Conservation (phyloP, 2,797 vertebrate species). For the Micropoecilia bifurca region DNA sequence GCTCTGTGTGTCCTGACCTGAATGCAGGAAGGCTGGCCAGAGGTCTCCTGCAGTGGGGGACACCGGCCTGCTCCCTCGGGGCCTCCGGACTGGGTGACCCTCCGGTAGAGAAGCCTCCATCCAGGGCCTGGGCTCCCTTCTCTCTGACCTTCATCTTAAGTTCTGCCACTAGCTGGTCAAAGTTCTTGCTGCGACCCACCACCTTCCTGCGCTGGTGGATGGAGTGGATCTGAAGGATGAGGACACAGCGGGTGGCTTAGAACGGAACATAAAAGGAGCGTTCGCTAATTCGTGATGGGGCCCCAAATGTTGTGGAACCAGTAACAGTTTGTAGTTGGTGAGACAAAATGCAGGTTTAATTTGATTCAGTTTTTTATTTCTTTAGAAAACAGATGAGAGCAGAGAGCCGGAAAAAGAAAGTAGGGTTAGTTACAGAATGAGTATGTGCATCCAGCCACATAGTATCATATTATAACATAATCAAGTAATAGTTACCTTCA, state of each 20-base stretch:
- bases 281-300: too few species aligned
- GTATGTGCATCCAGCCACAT: background rate
- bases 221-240: conserved; percentile 87
- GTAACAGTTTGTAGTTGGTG: background rate
- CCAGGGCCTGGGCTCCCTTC: conserved; percentile 71
- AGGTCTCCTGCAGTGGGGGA: conserved; percentile 79
- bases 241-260: background rate
- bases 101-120: conserved; percentile 63
- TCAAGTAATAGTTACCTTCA: too few species aligned
- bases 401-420: background rate
- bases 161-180: conserved; percentile 92
- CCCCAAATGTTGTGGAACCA: too few species aligned
- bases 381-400: background rate
- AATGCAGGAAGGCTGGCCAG: conserved; percentile 84
- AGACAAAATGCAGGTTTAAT: background rate
- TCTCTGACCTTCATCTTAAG: conserved; percentile 91
- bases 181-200: conserved; percentile 89
- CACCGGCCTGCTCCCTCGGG: conserved; percentile 59
- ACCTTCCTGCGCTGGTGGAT: conserved; percentile 94
- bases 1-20: conserved; percentile 73
- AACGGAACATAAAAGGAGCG: background rate
- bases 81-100: conserved; percentile 76
- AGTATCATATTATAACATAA: too few species aligned
- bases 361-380: background rate
- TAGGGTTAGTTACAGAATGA: background rate